These are phyloP conservation scores for Troides oblongomaculatus DNA, from an alignment of 2,888 invertebrate genomes.

Conservation along the genomic window DNA sequence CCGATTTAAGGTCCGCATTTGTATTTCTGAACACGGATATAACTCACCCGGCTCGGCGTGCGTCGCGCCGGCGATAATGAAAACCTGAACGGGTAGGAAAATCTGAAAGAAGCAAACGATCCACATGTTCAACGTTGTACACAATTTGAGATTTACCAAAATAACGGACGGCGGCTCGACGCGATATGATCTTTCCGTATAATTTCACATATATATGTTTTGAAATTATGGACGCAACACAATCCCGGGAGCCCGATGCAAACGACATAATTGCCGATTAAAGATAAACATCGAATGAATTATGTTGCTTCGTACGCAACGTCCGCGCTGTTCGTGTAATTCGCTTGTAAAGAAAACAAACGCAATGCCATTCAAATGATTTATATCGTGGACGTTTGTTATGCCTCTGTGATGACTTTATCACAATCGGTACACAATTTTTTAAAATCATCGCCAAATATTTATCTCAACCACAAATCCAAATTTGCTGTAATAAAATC, in stretches of 20 bases:
- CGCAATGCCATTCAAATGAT: slow-evolving; percentile 20
- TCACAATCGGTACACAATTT: no score
- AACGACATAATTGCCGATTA: slow-evolving; percentile 27
- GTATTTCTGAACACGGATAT: not conserved
- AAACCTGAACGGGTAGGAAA: slow-evolving; percentile 31
- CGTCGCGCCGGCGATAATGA: slow-evolving; percentile 32
- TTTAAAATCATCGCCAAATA: no score
- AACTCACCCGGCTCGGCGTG: slow-evolving; percentile 30
- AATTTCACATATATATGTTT: slow-evolving; percentile 31
- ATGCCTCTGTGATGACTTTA: no score
- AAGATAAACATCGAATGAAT: slow-evolving; percentile 27
- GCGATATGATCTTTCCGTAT: slow-evolving; percentile 44
- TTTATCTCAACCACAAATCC: no score
- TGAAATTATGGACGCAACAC: slow-evolving; percentile 16
- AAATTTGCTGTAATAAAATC: no score
- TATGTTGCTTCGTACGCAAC: slow-evolving; percentile 19
- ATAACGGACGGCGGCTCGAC: slow-evolving; percentile 33
- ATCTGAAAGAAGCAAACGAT: slow-evolving; percentile 33
- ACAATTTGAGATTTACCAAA: slow-evolving; percentile 35
- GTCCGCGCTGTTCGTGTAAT: slow-evolving; percentile 6
- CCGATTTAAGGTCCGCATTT: not conserved
- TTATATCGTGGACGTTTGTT: not conserved
- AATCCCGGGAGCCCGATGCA: slow-evolving; percentile 24
- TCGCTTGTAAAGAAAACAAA: not conserved
- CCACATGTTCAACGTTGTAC: slow-evolving; percentile 39